Conservation (phyloP, 2,797 vertebrate genomes). For the Vireo griseus region DNA sequence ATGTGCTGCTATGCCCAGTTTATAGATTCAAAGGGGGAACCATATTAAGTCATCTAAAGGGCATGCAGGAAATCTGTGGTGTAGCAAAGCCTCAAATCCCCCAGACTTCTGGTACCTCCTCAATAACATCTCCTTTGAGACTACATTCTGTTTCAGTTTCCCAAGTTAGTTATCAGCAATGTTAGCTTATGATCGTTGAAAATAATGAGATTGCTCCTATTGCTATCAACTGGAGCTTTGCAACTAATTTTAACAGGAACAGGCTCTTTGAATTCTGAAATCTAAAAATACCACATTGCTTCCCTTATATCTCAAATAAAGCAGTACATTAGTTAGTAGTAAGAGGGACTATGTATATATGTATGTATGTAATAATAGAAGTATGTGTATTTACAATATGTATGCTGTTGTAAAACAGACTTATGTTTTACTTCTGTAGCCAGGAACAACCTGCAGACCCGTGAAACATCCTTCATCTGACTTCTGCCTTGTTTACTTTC, state of each 20-base stretch:
- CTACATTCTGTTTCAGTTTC: background rate
- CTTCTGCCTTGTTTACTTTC: background rate
- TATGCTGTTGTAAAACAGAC: background rate
- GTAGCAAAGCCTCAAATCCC: background rate
- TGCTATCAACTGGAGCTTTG: background rate
- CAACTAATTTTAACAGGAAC: background rate
- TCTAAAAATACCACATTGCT: background rate
- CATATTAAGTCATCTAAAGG: background rate
- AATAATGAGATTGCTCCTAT: background rate
- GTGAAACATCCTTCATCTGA: background rate
- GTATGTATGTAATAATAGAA: background rate
- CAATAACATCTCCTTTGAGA: background rate
- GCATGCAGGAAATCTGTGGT: background rate
- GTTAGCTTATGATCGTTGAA: background rate
- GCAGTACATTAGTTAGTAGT: background rate
- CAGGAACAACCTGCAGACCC: background rate
- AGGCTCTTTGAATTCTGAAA: background rate
- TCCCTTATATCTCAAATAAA: background rate
- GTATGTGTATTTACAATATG: background rate
- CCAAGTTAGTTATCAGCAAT: background rate
- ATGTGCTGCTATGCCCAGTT: background rate
- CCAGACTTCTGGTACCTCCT: background rate
- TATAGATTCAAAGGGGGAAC: background rate
- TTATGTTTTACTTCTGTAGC: background rate
- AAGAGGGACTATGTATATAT: background rate